Conservation (phyloP, 2,797 vertebrate genomes). For the Gila robusta region DNA sequence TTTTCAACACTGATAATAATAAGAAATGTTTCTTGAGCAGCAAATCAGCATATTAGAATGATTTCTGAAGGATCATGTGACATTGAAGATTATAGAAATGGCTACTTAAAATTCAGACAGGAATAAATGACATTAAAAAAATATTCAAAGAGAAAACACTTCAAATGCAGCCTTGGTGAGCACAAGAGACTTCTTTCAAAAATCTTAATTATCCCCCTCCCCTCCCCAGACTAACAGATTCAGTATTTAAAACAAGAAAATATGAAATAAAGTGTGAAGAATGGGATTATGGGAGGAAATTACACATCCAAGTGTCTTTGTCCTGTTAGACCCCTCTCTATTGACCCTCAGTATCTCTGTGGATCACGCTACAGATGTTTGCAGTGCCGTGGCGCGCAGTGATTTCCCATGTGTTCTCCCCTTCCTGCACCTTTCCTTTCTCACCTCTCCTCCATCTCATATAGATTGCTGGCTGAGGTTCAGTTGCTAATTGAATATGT, state of each 20-base stretch:
- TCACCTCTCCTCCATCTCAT: conserved; percentile 38
- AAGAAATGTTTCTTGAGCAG: neutral
- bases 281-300: conserved; percentile 36
- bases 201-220: neutral
- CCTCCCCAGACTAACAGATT: neutral
- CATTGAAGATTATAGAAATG: neutral
- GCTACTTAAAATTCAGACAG: neutral
- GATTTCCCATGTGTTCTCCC: conserved; percentile 61
- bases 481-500: conserved; percentile 59
- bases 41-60: neutral
- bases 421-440: conserved; percentile 47
- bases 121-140: neutral
- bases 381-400: conserved; percentile 8
- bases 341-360: conserved; percentile 50
- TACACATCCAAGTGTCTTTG: conserved; percentile 50
- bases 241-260: neutral
- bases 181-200: neutral
- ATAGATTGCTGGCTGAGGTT: conserved; percentile 52
- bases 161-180: conserved; percentile 5
- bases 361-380: conserved; percentile 55
- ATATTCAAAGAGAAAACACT: neutral
- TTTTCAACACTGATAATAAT: neutral
- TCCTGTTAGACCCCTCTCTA: conserved; percentile 48
- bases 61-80: neutral
- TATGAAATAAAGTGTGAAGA: neutral